Conservation (phyloP, 2,888 invertebrate species). For the Busseola fusca region DNA sequence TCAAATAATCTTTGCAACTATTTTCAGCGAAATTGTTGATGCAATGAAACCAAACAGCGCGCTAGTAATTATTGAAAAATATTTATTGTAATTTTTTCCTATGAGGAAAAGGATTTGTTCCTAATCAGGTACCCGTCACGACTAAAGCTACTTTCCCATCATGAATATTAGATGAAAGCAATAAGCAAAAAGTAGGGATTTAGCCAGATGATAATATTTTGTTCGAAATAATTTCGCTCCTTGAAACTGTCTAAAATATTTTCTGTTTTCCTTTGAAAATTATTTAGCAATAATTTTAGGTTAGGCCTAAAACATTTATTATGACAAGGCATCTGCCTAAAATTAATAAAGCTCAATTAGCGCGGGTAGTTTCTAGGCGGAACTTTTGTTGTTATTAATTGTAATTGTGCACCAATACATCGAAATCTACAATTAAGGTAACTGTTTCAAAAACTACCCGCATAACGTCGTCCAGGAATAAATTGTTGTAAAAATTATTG, state of each 20-base stretch:
- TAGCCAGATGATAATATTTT: neutral
- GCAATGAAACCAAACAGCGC: neutral
- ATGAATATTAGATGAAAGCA: neutral
- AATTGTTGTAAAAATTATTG: neutral
- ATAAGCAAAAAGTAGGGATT: neutral
- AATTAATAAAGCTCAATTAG: neutral
- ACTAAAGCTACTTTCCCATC: neutral
- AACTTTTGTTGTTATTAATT: neutral
- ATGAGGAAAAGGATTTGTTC: neutral
- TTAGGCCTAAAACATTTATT: neutral
- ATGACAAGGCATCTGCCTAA: neutral
- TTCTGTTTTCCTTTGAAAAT: neutral
- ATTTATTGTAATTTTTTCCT: neutral
- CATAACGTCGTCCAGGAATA: neutral
- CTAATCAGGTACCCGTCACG: neutral
- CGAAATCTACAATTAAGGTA: neutral
- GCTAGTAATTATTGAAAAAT: neutral
- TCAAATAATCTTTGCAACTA: neutral
- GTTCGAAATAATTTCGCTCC: conserved; percentile 7
- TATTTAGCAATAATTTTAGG: neutral
- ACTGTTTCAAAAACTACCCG: too few species aligned
- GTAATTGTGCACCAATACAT: neutral
- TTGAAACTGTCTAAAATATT: neutral
- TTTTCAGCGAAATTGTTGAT: neutral
- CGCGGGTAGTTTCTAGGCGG: neutral